Base-by-base conservation (phyloP, 2,113 vertebrate genomes). In the Colinus virginianus region DNA sequence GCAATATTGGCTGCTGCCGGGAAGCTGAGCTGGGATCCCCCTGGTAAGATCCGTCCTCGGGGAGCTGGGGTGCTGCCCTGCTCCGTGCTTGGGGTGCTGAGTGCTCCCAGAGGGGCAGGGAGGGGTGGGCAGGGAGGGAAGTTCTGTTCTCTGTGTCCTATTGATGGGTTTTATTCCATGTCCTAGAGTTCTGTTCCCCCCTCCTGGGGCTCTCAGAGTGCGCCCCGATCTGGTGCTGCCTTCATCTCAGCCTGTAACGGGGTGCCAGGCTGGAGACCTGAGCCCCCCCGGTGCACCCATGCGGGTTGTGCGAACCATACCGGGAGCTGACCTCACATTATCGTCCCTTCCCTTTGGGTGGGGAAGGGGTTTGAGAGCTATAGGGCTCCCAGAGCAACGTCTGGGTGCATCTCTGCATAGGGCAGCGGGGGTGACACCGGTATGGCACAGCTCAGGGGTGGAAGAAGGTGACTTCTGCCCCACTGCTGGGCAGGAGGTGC, bases 241-340 rank as follows among this genome's bases (percentile, higher is more conserved):
- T 4, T 30, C 4, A 3, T 40, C 66, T 55, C 48, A 4, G 40
- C 36, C 69, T 15, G 56, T n/a, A 4, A n/a, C 11, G 12, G 34
- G 83, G 42, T 51, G 20, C 19, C 0, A 48, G 15, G 45, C 0
- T 56, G 59, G 62, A 19, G 48, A 49, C 16, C 11, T 19, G 51
- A 3, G 12, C 34, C 23, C 51, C 53, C 34, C 38, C 0, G 2
- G 13, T 9, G 25, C 4, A 0, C 25, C 17, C 0, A 0, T 14
- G 20, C 45, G 17, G 56, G 36, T 4, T 0, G 2, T 38, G 42
- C 16, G 4, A 14, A 26, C 22, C 66, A 4, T 13, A 32, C 1
- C 13, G 7, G 34, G 25, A 20, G 72, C 28, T 28, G 48, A 40
- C 28, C 25, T 12, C 46, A 17, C 42, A 13, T 30, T 36, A 51